These are phyloP conservation scores for Caiman crocodilus DNA, from an alignment of 2,797 vertebrate genomes.

Conservation along the genomic window DNA sequence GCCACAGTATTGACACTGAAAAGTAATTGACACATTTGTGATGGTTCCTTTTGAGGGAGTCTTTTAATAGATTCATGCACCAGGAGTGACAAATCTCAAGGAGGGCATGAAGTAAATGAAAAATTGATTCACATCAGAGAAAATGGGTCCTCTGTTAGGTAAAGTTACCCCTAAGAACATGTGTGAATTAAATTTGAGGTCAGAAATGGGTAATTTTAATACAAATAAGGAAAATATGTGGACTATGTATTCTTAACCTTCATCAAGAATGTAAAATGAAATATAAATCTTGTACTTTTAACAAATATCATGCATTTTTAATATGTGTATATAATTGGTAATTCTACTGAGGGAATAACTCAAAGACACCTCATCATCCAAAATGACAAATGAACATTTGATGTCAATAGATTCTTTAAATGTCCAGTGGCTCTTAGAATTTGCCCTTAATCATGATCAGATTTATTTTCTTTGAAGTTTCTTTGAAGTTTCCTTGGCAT, in stretches of 20 bases:
- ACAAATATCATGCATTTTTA: background rate
- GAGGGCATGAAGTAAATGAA: background rate
- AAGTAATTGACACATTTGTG: background rate
- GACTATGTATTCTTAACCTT: background rate
- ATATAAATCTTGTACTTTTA: background rate
- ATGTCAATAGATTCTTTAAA: accelerated
- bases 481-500: background rate
- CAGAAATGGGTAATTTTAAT: background rate
- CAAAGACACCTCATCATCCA: background rate
- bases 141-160: slow-evolving; percentile 48
- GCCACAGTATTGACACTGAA: background rate
- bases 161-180: background rate
- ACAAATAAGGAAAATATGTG: background rate
- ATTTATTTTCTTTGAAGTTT: background rate
- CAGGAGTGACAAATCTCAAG: background rate
- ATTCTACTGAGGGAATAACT: background rate
- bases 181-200: slow-evolving; percentile 21
- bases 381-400: background rate
- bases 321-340: background rate
- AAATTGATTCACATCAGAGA: background rate
- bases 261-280: background rate
- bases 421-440: background rate
- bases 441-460: background rate
- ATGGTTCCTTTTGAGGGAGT: background rate
- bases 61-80: background rate